Conservation (phyloP, 64 coral and sea anemone genomes). For the Acropora tenuis region DNA sequence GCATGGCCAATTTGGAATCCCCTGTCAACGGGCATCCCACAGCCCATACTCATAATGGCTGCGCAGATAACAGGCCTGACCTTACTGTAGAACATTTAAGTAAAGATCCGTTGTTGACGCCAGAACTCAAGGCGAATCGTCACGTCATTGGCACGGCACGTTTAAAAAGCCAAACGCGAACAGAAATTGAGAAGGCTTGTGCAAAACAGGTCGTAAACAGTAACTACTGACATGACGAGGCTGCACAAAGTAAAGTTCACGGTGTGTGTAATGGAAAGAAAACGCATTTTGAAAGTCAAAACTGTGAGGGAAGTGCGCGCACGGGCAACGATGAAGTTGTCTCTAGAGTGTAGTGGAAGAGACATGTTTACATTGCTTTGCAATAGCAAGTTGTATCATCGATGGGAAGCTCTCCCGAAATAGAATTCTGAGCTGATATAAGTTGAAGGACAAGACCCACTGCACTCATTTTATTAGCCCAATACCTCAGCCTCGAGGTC, state of each 20-base stretch:
- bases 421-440: no score
- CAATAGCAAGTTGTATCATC: no score
- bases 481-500: no score
- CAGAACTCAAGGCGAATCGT: slow-evolving; percentile 1
- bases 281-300: background rate
- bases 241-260: background rate
- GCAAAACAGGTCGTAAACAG: background rate
- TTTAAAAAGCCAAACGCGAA: background rate
- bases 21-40: background rate
- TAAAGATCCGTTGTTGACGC: background rate
- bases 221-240: background rate
- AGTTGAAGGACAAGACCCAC: no score
- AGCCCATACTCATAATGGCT: background rate
- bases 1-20: background rate
- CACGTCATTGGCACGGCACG: background rate
- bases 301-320: background rate
- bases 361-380: no score
- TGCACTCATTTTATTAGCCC: no score
- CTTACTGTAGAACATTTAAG: background rate
- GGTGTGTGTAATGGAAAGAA: background rate
- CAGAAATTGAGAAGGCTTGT: background rate
- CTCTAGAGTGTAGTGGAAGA: background rate
- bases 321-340: background rate
- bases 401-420: no score
- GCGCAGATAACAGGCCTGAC: background rate